Evolutionary conservation across 2,888 invertebrate genomes (phyloP).

Genomic region (Ophioninae sp.): DNA sequence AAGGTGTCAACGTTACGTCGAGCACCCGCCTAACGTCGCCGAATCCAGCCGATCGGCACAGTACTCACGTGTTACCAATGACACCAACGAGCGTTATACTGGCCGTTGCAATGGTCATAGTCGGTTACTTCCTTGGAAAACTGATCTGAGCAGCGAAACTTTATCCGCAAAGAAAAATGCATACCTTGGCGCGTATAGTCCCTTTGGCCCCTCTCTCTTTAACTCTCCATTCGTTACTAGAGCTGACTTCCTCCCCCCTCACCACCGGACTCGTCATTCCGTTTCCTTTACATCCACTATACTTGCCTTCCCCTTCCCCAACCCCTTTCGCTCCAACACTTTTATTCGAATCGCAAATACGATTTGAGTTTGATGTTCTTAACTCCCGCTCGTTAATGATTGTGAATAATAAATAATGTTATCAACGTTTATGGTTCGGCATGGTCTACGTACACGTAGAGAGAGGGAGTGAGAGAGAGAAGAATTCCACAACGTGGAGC

Average conservation of each 20-base stretch:
- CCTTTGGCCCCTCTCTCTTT: conserved; percentile 66
- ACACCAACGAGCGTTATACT: conserved; percentile 72
- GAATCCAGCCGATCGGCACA: conserved; percentile 67
- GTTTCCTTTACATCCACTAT: neutral
- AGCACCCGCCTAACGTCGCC: conserved; percentile 72
- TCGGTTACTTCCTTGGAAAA: conserved; percentile 79
- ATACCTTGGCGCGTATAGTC: conserved; percentile 69
- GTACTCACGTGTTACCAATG: conserved; percentile 66
- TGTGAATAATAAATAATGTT: conserved; percentile 59
- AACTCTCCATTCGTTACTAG: conserved; percentile 30
- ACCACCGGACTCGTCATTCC: neutral
- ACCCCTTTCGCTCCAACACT: conserved; percentile 68
- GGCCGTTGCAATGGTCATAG: conserved; percentile 76
- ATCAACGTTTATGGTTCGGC: conserved; percentile 52
- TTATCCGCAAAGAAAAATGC: conserved; percentile 66
- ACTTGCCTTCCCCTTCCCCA: conserved; percentile 24
- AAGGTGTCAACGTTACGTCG: conserved; percentile 71
- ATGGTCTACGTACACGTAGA: conserved; percentile 28
- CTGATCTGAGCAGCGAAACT: conserved; percentile 77
- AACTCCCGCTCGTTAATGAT: conserved; percentile 46
- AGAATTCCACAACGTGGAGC: conserved; percentile 7
- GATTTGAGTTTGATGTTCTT: conserved; percentile 48
- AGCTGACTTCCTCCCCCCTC: conserved; percentile 1
- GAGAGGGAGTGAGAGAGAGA: conserved; percentile 25
- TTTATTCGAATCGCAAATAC: conserved; percentile 52